phyloP scores from a whole-genome alignment of 1,140 invertebrate species.

The Frieseomelitta varia region DNA sequence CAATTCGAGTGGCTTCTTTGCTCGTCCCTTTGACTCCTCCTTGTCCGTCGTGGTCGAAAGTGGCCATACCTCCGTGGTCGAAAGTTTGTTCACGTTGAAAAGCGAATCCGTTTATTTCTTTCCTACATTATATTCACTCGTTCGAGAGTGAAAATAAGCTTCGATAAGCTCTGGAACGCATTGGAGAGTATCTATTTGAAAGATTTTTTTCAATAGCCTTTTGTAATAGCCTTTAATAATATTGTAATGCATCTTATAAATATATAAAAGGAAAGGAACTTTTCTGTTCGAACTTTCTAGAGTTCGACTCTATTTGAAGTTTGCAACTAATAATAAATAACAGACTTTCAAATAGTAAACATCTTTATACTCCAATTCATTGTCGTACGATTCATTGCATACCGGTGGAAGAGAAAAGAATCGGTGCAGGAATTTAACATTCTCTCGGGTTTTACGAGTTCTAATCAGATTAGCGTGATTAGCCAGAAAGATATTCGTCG shows the following conservation, averaged over 20 bases:
- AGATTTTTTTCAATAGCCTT: no score
- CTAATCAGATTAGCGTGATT: not conserved
- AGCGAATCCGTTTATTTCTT: slow-evolving; percentile 48
- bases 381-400: not conserved
- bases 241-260: no score
- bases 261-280: no score
- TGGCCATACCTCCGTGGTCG: slow-evolving; percentile 13
- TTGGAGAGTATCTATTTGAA: no score
- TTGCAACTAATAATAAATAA: no score
- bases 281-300: no score
- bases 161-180: no score
- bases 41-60: not conserved
- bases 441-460: slow-evolving; percentile 12
- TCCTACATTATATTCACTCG: not conserved
- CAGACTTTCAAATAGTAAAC: no score
- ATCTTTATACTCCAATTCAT: not conserved
- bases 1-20: slow-evolving; percentile 60
- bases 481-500: not conserved
- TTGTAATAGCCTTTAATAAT: no score
- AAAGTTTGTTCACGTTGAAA: slow-evolving; percentile 47
- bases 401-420: no score
- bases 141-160: not conserved
- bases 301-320: no score
- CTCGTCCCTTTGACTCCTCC: slow-evolving; percentile 38
- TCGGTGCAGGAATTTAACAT: not conserved